phyloP scores from a whole-genome alignment of 2,888 invertebrate genomes.

The Dugesia japonica region DNA sequence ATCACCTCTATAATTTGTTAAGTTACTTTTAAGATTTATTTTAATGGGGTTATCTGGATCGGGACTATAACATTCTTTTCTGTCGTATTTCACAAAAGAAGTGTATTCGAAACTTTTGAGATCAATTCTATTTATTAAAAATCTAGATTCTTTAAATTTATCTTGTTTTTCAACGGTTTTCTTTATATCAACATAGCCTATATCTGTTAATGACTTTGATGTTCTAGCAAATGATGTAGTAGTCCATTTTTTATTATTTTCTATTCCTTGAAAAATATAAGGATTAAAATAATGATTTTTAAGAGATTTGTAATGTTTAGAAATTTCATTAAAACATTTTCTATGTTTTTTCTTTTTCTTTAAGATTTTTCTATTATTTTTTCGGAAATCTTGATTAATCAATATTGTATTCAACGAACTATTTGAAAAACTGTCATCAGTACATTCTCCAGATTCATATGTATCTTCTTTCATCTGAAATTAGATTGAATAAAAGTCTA shows the following conservation, averaged over 20 bases:
- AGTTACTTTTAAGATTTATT: not conserved
- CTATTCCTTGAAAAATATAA: not conserved
- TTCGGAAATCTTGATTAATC: not conserved
- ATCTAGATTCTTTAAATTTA: not conserved
- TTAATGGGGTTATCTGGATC: not conserved
- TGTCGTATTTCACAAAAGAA: not conserved
- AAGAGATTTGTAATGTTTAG: not conserved
- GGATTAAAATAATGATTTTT: not conserved
- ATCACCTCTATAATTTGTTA: not conserved
- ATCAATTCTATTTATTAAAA: not conserved
- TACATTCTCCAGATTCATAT: conserved; percentile 7
- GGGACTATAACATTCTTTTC: not conserved
- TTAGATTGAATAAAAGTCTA: not conserved
- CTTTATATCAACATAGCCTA: not conserved
- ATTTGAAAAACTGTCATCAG: not conserved
- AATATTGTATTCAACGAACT: not conserved
- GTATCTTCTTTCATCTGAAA: conserved; percentile 15
- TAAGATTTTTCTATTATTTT: not conserved
- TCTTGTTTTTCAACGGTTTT: not conserved
- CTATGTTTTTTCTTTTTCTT: not conserved
- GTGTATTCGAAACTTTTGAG: not conserved
- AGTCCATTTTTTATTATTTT: not conserved
- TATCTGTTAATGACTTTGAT: not conserved
- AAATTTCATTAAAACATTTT: not conserved
- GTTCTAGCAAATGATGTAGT: not conserved